A percentile compares a stretch with the other conserved stretches of the same genome.
Conservation (phyloP, 2,888 invertebrate species). For the Gryllus longicercus region DNA sequence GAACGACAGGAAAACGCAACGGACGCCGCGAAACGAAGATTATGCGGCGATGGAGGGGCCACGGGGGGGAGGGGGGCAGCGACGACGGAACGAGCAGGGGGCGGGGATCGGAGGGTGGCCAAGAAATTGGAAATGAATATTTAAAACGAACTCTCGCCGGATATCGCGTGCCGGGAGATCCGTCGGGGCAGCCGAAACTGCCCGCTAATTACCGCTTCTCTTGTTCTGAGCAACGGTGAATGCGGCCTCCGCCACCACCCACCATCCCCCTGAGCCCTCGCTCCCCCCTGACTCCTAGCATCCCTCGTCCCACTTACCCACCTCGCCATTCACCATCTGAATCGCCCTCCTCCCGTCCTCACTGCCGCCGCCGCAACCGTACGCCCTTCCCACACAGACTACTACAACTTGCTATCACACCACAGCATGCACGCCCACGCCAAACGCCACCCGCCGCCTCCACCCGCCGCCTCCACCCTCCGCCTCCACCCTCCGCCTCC, state of each 20-base stretch:
- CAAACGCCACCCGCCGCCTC: no score
- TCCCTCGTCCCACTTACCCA: not conserved
- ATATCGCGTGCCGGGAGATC: not conserved
- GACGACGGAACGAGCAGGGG: not conserved
- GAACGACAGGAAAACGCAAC: no score
- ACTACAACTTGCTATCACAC: not conserved
- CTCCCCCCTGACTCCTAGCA: not conserved
- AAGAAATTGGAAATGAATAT: constrained; percentile 17
- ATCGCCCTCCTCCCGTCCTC: not conserved
- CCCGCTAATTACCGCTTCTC: not conserved
- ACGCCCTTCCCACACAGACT: not conserved
- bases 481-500: no score
- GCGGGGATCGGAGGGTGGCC: not conserved
- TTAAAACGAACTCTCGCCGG: not conserved
- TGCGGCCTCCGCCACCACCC: not conserved
- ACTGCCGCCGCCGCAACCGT: not conserved
- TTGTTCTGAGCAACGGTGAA: not conserved
- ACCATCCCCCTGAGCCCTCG: not conserved
- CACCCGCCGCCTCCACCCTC: no score
- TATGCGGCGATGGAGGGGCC: not conserved
- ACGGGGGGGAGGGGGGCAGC: not conserved
- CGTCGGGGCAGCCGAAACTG: not conserved
- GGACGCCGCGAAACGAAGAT: no score
- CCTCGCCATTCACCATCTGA: not conserved
- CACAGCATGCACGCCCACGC: not conserved